Base-by-base conservation (phyloP, 1,140 invertebrate genomes). In the Neotoxoptera formosana region DNA sequence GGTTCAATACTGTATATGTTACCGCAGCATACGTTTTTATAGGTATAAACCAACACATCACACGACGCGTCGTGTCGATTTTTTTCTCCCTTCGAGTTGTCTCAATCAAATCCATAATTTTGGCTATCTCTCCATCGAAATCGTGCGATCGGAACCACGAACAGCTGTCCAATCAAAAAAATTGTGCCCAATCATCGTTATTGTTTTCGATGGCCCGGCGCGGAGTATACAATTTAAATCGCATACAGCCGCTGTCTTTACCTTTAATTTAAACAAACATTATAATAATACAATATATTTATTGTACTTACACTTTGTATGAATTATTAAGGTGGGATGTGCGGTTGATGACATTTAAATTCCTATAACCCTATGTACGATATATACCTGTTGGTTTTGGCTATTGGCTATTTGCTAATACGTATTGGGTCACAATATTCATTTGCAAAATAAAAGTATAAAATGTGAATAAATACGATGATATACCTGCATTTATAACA, bases 41-140 rank as follows among this genome's bases (percentile, higher is more conserved):
- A 67, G 11, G 14, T 45, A 2, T 86, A 86, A 47, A 83, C 30
- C 23, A 7, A 36, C 83, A 25, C 36, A 47, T 30, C 23, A 86
- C 41, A n/a, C 36, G 83, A 86, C 3, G 36, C n/a, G 83, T 51
- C 87, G 34, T 53, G 87, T 89, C 34, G 25, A 11, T 89, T 89
- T 88, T n/a, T 89, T 89, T 89, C 87, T 76, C 48, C 88, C 8
- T 56, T 89, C 88, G 51, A 89, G 88, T 89, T 36, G 88, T 56
- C 88, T 89, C 45, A 89, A 89, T 89, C 88, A 53, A 56, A 89
- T 89, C 51, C 51, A 20, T 51, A 21, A 34, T 89, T 89, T 89
- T 89, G 88, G 88, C 88, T 89, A 89, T 89, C 88, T 89, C 34
- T 9, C 36, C 88, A 89, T 89, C 88, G 6, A 89, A 89, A 89